Conservation (phyloP, 2,888 invertebrate species). For the Apamea monoglypha region DNA sequence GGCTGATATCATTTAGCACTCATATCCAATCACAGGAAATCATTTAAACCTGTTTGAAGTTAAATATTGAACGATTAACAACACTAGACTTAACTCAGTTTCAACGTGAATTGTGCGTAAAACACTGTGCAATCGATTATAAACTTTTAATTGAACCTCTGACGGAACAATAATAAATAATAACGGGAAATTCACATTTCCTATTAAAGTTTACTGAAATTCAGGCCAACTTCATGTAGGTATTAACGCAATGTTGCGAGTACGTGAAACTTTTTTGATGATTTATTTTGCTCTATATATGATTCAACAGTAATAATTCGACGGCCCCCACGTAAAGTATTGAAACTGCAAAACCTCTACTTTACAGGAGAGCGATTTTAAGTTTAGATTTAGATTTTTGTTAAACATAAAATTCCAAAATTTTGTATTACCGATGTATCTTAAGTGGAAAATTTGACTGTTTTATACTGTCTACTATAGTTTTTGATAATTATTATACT, state of each 20-base stretch:
- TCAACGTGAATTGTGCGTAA: slow-evolving; percentile 8
- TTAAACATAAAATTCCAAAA: slow-evolving; percentile 4
- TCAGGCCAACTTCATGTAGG: neutral
- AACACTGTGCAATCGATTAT: slow-evolving; percentile 41
- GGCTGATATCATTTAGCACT: neutral
- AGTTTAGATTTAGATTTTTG: slow-evolving; percentile 17
- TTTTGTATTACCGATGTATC: slow-evolving; percentile 10
- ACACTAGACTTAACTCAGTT: slow-evolving; percentile 4
- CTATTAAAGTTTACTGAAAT: slow-evolving; percentile 19
- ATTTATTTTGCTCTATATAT: neutral
- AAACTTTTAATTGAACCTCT: slow-evolving; percentile 53
- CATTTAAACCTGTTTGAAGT: slow-evolving; percentile 4
- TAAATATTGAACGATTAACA: slow-evolving; percentile 15
- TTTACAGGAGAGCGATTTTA: slow-evolving; percentile 21
- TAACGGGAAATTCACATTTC: slow-evolving; percentile 16
- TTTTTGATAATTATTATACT: neutral
- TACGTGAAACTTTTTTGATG: neutral
- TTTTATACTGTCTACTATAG: slow-evolving; percentile 3
- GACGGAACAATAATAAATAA: slow-evolving; percentile 29
- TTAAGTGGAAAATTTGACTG: slow-evolving; percentile 3
- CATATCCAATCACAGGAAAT: neutral
- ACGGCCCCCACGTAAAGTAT: slow-evolving; percentile 18
- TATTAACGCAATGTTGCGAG: neutral
- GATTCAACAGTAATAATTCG: neutral
- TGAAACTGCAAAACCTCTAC: slow-evolving; percentile 15